Base-by-base conservation (phyloP, 2,113 vertebrate species). In the Actenoides lindsayi region DNA sequence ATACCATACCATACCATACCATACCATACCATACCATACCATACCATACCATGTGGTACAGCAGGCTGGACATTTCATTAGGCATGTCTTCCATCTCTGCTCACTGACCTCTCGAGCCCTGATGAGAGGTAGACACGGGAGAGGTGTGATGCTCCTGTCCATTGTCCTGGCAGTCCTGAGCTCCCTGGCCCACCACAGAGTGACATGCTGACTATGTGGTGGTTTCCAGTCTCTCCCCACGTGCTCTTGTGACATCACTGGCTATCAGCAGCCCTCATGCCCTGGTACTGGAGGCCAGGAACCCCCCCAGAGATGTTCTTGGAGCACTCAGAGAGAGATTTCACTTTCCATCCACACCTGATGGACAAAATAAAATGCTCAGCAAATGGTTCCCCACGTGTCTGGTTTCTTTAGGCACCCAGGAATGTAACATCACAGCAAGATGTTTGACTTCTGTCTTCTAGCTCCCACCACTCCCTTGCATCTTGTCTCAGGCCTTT, bases 211-310 rank as follows among this genome's bases (percentile, higher is more conserved):
- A 6, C 59, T n/a, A 13, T 25, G 28, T 60, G 57, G n/a, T 5
- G 25, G 28, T 21, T 42, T 54, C 65, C 51, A 10, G 20, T 35
- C 28, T 30, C 13, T 41, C 18, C 9, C 20, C 7, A 11, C 0
- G 4, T 37, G 11, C 39, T 84, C 21, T 20, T 30, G 30, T 20
- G 20, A 20, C 67, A 4, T 17, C 4, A 1, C 13, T 42, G 44
- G 50, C 50, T 42, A 16, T 20, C 0, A 0, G 10, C 60, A 62
- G 21, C 46, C 41, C 13, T 44, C 7, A 9, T 18, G 14, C 14
- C 20, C 30, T 48, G 25, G 5, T 64, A 70, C 67, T 78, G 46
- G 51, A 73, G 53, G 39, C 39, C n/a, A 73, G 53, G 44, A 53
- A 24, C 10, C 1, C 16, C 16, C 27, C 24, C 57, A 7, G 21